Base-by-base conservation (phyloP, 2,113 vertebrate species). In the Notothenia rossii region DNA sequence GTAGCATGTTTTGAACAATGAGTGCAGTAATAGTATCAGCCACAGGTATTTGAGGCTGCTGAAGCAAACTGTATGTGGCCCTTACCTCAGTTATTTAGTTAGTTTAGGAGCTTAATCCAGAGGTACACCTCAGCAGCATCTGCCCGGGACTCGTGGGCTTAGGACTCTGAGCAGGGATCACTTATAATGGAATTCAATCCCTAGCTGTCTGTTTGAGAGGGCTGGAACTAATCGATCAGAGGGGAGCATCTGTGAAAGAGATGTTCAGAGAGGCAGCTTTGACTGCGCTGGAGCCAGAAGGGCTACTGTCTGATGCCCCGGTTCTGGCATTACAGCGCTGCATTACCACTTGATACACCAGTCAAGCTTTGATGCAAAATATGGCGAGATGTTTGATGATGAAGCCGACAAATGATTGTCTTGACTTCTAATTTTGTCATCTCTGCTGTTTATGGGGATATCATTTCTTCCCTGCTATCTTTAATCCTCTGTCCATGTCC, bases 151-250 rank as follows among this genome's bases (percentile, higher is more conserved):
- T 72, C 72, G 22, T 75, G 75, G 75, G 81, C 59, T 87, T 90
- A 84, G 77, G 77, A 81, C 82, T 70, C 81, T 80, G 92, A 93
- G 88, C 84, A 82, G 81, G 89, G 90, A 93, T 93, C 91, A 90
- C 83, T 86, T 87, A 76, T 92, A 87, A 93, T 92, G 94, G 94
- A 95, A 95, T 83, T 61, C 88, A 94, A 95, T 93, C 92, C 93
- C 80, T 83, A 73, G 85, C 92, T 92, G 94, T 94, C 92, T 89
- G 84, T 92, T 85, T 89, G 84, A 86, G 86, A 81, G 61, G 88
- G 58, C 93, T 95, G 95, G 93, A 94, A 95, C 93, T 87, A 94
- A 95, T 95, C 90, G 92, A 95, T 96, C 89, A 86, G 91, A 89
- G 81, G 59, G 71, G 85, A 90, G 90, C 87, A 91, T 93, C 93